Conservation (phyloP, 2,888 invertebrate species). For the Heteromurus nitidus region DNA sequence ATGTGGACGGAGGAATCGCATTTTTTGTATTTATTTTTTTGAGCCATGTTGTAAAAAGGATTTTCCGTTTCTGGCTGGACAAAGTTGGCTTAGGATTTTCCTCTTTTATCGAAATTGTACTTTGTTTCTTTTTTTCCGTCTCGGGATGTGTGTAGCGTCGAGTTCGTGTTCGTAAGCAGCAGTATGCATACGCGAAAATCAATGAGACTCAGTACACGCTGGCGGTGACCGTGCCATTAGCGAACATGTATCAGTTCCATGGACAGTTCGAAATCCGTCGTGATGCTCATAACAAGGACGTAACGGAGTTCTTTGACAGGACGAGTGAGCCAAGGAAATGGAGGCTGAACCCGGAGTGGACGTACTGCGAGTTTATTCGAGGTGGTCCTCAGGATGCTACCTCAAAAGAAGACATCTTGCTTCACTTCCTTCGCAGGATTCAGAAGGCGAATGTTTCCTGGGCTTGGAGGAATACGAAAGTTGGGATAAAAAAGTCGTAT, state of each 20-base stretch:
- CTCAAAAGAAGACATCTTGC: conserved; percentile 82
- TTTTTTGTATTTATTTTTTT: too few relatives aligned
- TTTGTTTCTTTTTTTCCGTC: conserved; percentile 73
- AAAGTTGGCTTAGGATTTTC: too few relatives aligned
- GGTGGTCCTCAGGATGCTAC: conserved; percentile 78
- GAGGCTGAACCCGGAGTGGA: conserved; percentile 73
- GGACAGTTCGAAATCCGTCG: conserved; percentile 89
- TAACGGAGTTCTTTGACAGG: conserved; percentile 60
- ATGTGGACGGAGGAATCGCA: not conserved
- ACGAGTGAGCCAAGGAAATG: conserved; percentile 64
- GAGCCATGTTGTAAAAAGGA: conserved; percentile 9
- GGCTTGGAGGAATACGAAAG: conserved; percentile 69
- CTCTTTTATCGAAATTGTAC: not conserved
- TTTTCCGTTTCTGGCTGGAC: conserved; percentile 4
- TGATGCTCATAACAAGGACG: conserved; percentile 86
- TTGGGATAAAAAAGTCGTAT: conserved; percentile 35
- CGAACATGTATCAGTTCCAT: conserved; percentile 81
- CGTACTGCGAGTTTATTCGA: conserved; percentile 70
- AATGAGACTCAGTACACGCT: conserved; percentile 91
- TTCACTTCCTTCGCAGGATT: conserved; percentile 87
- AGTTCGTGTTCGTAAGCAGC: conserved; percentile 85
- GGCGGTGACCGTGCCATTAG: conserved; percentile 88
- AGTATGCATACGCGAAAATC: conserved; percentile 89
- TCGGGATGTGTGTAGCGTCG: conserved; percentile 81
- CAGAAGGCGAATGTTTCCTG: conserved; percentile 77